Evolutionary conservation across 2,888 invertebrate species (phyloP), one percentile per base, ranked within the genome.

Genomic region (Harpagoxenus sublaevis): DNA sequence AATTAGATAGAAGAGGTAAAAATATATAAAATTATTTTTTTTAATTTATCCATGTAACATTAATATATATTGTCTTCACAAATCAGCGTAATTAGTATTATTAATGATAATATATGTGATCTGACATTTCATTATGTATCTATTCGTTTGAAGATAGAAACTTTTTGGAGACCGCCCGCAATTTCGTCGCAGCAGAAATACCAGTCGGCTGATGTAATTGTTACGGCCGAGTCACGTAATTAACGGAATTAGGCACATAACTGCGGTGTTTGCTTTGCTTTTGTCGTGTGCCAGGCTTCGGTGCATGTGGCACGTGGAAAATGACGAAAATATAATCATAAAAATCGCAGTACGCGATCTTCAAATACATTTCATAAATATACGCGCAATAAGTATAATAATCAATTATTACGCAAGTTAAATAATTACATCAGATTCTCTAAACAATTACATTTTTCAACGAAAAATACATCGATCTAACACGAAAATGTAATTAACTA

Each of bases 201-300:
- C 42, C 18, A 73, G 28, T 57, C 39, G 28, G 1, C 15, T 18
- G 15, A 45, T 15, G 8, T 74, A 74, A 62, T 75, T 62, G 62
- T 62, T 60, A 60, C 9, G 8, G 9, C 45, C 12, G 6, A 31
- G 51, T 70, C 51, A 48, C 31, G 45, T 48, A 75, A 75, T 75
- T 75, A 75, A 62, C 63, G 31, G n/a, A 75, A 75, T 75, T 75
- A 62, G 45, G 63, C 45, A 62, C 74, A 62, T 75, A 75, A 62
- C 35, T 75, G 74, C n/a, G 31, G 62, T 31, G 45, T 45, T 35
- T 70, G 31, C 18, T 70, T 53, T n/a, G 70, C 70, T 75, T 75
- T 75, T 75, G 42, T 45, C 23, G 12, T 45, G 23, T 31, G 18
- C 10, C 8, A 23, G 28, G 28, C 31, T 35, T 57, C 8, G 15